Evolutionary conservation across 30 jellyfish, hydroid and myxozoan genomes (phyloP).

Genomic region (Hydractinia echinata): DNA sequence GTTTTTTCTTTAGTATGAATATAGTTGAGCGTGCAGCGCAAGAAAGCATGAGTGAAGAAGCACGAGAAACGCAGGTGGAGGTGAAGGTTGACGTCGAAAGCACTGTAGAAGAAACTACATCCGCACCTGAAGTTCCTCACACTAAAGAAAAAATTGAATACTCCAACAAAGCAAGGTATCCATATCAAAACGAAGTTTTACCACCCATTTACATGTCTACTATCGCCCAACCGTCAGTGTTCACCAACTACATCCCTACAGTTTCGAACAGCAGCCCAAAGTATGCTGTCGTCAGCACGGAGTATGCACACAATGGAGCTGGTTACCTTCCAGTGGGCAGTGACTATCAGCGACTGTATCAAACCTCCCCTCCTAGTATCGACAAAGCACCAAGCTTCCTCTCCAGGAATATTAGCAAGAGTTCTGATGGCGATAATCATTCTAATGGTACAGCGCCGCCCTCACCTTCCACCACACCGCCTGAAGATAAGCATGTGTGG

Average conservation of each 20-base stretch:
- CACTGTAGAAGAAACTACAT: no score
- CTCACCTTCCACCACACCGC: conserved; percentile 34
- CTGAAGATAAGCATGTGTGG: conserved; percentile 78
- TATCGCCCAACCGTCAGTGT: neutral
- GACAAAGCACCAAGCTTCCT: conserved; percentile 30
- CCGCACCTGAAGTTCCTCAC: no score
- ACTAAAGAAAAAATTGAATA: no score
- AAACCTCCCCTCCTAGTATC: conserved; percentile 29
- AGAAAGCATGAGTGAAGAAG: no score
- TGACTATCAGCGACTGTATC: conserved; percentile 10
- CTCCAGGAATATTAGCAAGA: neutral
- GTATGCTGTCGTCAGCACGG: neutral
- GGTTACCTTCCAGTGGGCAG: neutral
- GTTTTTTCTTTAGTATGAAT: no score
- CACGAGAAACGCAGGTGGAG: no score
- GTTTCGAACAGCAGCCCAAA: neutral
- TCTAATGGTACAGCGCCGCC: conserved; percentile 12
- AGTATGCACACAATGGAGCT: no score
- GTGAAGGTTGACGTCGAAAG: no score
- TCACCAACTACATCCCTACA: neutral
- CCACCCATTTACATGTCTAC: conserved; percentile 13
- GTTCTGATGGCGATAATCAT: conserved; percentile 2
- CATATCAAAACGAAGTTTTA: conserved; percentile 1
- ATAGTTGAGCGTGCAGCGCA: no score
- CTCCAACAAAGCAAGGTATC: neutral